Conservation (phyloP, 2,113 vertebrate genomes). For the Dermatemys mawii region DNA sequence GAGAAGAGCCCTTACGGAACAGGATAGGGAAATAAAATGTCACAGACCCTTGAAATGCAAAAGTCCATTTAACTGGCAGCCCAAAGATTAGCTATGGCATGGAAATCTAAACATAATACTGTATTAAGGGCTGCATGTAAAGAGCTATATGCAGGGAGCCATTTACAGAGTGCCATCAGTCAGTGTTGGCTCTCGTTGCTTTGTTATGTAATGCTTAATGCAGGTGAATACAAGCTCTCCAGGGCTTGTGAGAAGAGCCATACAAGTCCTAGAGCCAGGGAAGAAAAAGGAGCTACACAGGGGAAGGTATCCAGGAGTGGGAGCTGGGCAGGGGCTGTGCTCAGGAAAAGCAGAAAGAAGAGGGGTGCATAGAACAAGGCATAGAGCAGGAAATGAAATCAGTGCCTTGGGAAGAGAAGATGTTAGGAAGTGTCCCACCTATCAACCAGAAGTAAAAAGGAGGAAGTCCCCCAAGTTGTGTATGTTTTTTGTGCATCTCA, state of each 20-base stretch:
- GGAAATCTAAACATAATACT: conserved; percentile 12
- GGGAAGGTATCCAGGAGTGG: neutral
- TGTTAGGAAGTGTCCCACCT: neutral
- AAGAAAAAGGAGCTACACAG: neutral
- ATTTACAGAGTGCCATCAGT: neutral
- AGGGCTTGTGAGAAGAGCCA: neutral
- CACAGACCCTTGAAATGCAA: conserved; percentile 12
- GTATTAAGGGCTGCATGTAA: neutral
- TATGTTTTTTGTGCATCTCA: neutral
- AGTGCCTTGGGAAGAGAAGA: neutral
- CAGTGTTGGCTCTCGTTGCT: neutral
- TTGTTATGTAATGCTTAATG: neutral
- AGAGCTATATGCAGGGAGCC: neutral
- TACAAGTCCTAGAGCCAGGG: neutral
- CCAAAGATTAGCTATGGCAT: conserved; percentile 34
- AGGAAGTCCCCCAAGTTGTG: neutral
- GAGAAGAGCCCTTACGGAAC: neutral
- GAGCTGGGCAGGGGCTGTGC: neutral
- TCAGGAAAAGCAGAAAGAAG: neutral
- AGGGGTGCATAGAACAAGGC: neutral
- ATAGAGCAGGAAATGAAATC: neutral
- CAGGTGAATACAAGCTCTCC: neutral
- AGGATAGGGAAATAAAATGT: neutral
- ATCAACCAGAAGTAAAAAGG: neutral
- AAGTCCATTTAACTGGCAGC: neutral